Evolutionary conservation across 2,113 vertebrate species (phyloP).

Genomic region (Clarias gariepinus): DNA sequence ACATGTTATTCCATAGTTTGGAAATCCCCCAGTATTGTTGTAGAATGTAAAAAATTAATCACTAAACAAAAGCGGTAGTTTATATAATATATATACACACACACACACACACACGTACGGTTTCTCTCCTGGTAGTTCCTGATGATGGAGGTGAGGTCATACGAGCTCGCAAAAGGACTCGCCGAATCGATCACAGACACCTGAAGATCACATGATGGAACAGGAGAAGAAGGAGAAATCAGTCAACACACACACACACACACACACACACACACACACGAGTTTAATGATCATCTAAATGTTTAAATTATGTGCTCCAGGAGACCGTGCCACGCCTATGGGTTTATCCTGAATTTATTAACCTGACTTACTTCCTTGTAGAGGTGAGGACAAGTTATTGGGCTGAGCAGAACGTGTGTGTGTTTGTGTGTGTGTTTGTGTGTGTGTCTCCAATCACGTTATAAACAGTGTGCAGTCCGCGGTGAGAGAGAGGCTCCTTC

Average conservation of each 20-base stretch:
- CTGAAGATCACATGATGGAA: conserved; percentile 59
- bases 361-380: not conserved
- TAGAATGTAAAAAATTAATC: too few relatives aligned
- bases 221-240: not conserved
- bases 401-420: not conserved
- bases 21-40: too few relatives aligned
- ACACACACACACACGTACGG: conserved; percentile 69
- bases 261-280: not conserved
- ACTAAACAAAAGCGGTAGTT: not conserved
- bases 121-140: conserved; percentile 86
- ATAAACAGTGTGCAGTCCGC: conserved; percentile 83
- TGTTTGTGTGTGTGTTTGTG: not conserved
- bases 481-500: conserved; percentile 78
- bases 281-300: not conserved
- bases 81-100: not conserved
- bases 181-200: conserved; percentile 83
- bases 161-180: conserved; percentile 86
- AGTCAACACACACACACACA: too few relatives aligned
- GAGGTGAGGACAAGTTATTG: not conserved
- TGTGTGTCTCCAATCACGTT: conserved; percentile 76
- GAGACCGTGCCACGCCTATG: not conserved
- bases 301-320: not conserved
- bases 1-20: too few relatives aligned
- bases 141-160: conserved; percentile 81
- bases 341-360: not conserved